These are phyloP conservation scores for Kryptolebias marmoratus DNA, from an alignment of 2,113 vertebrate species.

Conservation along the genomic window DNA sequence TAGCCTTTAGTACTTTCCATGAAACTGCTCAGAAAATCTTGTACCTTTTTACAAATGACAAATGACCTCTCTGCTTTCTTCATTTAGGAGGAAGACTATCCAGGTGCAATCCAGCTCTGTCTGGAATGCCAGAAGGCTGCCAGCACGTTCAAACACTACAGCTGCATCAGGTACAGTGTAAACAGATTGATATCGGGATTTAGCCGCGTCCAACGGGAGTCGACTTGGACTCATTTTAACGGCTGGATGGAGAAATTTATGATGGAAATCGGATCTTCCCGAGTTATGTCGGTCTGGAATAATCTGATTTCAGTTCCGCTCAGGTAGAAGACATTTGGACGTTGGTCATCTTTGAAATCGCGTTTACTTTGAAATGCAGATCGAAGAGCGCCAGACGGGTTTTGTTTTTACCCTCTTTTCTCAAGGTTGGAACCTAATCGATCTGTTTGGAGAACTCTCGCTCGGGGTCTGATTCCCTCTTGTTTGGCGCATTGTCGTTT, in stretches of 20 bases:
- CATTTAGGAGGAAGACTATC: conserved; percentile 95
- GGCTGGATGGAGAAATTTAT: neutral
- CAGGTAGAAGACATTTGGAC: neutral
- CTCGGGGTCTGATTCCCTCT: conserved; percentile 1
- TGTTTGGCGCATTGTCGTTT: neutral
- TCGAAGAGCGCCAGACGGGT: neutral
- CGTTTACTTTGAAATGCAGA: neutral
- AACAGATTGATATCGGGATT: neutral
- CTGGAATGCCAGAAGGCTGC: conserved; percentile 98
- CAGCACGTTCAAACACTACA: conserved; percentile 99
- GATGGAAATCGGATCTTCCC: neutral
- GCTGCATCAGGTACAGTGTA: conserved; percentile 92
- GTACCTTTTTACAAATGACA: neutral
- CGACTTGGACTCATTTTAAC: neutral
- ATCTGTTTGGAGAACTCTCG: neutral
- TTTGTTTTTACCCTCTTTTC: neutral
- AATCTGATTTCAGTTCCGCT: neutral
- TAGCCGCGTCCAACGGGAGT: neutral
- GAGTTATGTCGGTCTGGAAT: neutral
- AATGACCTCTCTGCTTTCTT: conserved; percentile 19
- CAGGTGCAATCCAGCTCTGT: conserved; percentile 97
- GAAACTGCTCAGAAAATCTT: neutral
- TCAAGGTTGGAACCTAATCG: conserved; percentile 4
- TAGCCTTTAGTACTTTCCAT: neutral
- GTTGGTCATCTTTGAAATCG: neutral